Percentiles rank a stretch among this genome's conserved stretches.
Evolutionary conservation across 2,888 invertebrate species (phyloP).

Genomic region (Tachystola acroxantha): DNA sequence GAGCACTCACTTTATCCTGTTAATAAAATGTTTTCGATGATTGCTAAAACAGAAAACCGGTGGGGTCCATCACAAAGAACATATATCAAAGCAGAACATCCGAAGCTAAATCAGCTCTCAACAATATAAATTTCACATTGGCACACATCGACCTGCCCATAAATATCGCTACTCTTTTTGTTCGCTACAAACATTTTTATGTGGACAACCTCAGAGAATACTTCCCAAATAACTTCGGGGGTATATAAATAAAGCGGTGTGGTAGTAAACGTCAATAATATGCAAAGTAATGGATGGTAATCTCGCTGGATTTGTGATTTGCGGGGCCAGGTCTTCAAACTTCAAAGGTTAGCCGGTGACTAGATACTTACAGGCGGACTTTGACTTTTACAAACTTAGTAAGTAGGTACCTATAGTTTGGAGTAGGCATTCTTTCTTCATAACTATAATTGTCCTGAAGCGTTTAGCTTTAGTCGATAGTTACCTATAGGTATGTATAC

Average conservation of each 20-base stretch:
- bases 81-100: conserved; percentile 53
- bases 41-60: no score
- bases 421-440: no score
- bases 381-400: not conserved
- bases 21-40: no score
- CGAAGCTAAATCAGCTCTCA: conserved; percentile 56
- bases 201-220: conserved; percentile 65
- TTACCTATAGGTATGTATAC: no score
- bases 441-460: no score
- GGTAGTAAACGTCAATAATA: conserved; percentile 78
- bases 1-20: no score
- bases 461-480: no score
- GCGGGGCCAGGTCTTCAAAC: conserved; percentile 44
- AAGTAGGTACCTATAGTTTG: no score
- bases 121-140: conserved; percentile 72
- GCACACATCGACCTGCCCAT: conserved; percentile 67
- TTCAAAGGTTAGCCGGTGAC: conserved; percentile 59
- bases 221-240: conserved; percentile 72
- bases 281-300: conserved; percentile 76
- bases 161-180: conserved; percentile 67
- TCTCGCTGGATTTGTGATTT: conserved; percentile 68
- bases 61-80: conserved; percentile 52
- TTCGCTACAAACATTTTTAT: conserved; percentile 71
- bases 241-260: conserved; percentile 69
- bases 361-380: not conserved